Base-by-base conservation (phyloP, 2,113 vertebrate genomes). In the Thalassarche chlororhynchos region DNA sequence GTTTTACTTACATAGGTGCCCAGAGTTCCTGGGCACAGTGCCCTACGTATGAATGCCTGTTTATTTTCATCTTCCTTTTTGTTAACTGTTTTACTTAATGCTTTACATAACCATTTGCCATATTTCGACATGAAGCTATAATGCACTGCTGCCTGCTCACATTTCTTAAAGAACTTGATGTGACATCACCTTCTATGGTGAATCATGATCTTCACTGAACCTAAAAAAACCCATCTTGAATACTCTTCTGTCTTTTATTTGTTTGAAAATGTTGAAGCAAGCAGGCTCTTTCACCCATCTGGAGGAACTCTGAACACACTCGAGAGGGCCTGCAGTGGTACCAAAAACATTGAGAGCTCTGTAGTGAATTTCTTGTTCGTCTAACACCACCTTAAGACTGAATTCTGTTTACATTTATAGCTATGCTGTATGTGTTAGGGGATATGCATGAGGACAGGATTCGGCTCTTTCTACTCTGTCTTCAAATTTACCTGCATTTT, bases 61-160 rank as follows among this genome's bases (percentile, higher is more conserved):
- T 96, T 96, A 96, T 96, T 97, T 97, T 97, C 94, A 91, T 96
- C 91, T 91, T 95, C 58, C 58, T 79, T 90, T 95, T 91, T 96
- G 81, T 96, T 89, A 94, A 85, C 78, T 83, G 58, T 80, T 94
- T 96, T 85, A 77, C 87, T 94, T 94, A 95, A 93, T 79, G 87
- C 78, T 95, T 96, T 96, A 79, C 87, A 87, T 90, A 96, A 85
- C 66, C 16, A 12, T 93, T 95, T 96, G 81, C 94, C n/a, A 4
- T 93, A 89, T 89, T 96, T 95, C 8, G 31, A 89, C 40, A 31
- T n/a, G 78, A 72, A 89, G 61, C 52, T 69, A 34, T 72, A 91
- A 87, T 62, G 61, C 57, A 36, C 70, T 62, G 70, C 84, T 91
- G 84, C 89, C 75, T 92, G 65, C 74, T 94, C 49, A 19, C 51